Conservation (phyloP, 2,888 invertebrate genomes). For the Clostera curtula region DNA sequence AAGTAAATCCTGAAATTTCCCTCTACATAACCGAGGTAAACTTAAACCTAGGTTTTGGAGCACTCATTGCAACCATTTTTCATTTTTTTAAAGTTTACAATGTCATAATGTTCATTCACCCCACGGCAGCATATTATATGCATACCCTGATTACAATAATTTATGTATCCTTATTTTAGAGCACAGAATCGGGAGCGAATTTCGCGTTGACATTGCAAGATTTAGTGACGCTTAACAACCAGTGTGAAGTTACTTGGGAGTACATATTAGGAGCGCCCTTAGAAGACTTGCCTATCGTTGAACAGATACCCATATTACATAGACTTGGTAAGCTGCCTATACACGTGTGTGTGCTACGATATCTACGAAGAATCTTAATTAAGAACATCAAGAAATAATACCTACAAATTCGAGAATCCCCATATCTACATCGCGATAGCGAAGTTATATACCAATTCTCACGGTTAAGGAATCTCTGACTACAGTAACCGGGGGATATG, state of each 20-base stretch:
- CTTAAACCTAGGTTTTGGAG: too few species aligned
- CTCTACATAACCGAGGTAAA: constrained; percentile 57
- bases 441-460: too few species aligned
- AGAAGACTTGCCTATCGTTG: constrained; percentile 85
- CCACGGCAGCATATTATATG: too few species aligned
- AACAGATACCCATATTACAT: constrained; percentile 87
- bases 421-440: too few species aligned
- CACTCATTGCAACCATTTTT: too few species aligned
- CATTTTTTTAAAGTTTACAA: too few species aligned
- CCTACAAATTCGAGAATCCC: too few species aligned
- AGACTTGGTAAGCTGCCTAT: constrained; percentile 78
- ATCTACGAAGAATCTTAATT: too few species aligned
- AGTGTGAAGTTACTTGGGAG: constrained; percentile 82
- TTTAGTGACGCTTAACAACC: constrained; percentile 82
- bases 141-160: neutral
- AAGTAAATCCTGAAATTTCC: constrained; percentile 54
- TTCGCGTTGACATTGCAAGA: constrained; percentile 81
- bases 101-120: too few species aligned
- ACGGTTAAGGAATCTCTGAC: too few species aligned
- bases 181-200: constrained; percentile 74
- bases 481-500: too few species aligned
- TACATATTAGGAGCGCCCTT: constrained; percentile 82
- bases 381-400: too few species aligned
- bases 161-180: constrained; percentile 40
- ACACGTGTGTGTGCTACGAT: neutral